Base-by-base conservation (phyloP, 2,797 vertebrate genomes). In the Botia almorhae region DNA sequence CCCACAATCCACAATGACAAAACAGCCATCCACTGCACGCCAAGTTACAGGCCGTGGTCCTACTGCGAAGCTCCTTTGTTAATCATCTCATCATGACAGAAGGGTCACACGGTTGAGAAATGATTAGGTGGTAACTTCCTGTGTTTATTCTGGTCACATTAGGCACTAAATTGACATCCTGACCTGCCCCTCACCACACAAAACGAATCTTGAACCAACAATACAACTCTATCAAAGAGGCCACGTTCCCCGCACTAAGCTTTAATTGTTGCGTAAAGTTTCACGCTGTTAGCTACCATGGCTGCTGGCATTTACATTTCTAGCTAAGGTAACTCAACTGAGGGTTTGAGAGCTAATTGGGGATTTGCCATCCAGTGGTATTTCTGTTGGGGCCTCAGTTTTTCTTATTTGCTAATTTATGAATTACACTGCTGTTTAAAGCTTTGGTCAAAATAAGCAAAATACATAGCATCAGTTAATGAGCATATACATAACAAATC, bases 201-300 rank as follows among this genome's bases (percentile, higher is more conserved):
- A 58, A 78, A 60, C 63, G 43, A 63, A 74, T 70, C 53, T 75
- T 58, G 58, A 75, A 21, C 46, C n/a, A 26, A 77, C 14, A 73
- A 39, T 77, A 56, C 64, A 13, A 69, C 56, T 70, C 64, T 65
- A 69, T 82, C 78, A 82, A 76, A 81, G 36, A 7, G 74, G 71
- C 83, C 77, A 61, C 43, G 23, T 73, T 81, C 64, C n/a, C 75
- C 60, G 50, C 21, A n/a, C 73, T 72, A 78, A 81, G 76, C 12
- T 10, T 48, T 83, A 80, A 84, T 86, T 74, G 51, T 86, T 82
- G 58, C 73, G 69, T 86, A 78, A 75, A 68, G 80, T 80, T 69
- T 67, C 36, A 72, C 81, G 80, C 71, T 36, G 63, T 21, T 21
- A 7, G 39, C 39, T 43, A 43, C 7, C 8, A 43, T 43, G 7